Evolutionary conservation across 2,113 vertebrate genomes (phyloP).

Genomic region (Austrofundulus limnaeus): DNA sequence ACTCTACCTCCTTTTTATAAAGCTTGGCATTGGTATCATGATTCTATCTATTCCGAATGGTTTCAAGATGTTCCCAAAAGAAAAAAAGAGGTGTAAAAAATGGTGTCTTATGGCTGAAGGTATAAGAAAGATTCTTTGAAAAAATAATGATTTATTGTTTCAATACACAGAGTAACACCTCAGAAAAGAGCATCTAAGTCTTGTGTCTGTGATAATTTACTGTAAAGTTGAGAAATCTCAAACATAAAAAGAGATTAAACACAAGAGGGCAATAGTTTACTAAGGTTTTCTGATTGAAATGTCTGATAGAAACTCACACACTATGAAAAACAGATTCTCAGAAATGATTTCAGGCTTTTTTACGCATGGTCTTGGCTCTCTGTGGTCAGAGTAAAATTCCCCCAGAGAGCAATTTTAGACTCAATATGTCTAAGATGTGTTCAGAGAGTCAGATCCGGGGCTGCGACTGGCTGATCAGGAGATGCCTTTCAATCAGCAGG

Average conservation of each 20-base stretch:
- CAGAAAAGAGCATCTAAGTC: constrained; percentile 26
- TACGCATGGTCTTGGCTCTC: constrained; percentile 22
- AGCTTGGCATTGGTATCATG: constrained; percentile 57
- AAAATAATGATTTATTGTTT: constrained; percentile 53
- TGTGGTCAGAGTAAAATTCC: constrained; percentile 24
- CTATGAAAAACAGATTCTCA: constrained; percentile 48
- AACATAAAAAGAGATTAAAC: constrained; percentile 64
- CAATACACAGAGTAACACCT: constrained; percentile 53
- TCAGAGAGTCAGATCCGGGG: constrained; percentile 44
- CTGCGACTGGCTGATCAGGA: constrained; percentile 38
- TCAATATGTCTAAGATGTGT: constrained; percentile 52
- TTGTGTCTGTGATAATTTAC: constrained; percentile 41
- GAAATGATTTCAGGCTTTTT: constrained; percentile 26
- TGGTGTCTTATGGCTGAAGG: constrained; percentile 27
- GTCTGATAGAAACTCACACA: constrained; percentile 24
- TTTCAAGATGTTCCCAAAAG: constrained; percentile 64
- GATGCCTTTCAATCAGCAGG: constrained; percentile 45
- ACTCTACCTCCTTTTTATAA: constrained; percentile 29
- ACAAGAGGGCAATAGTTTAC: constrained; percentile 81
- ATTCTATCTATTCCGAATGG: constrained; percentile 58
- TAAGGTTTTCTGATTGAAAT: constrained; percentile 55
- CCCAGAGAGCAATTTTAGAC: constrained; percentile 30
- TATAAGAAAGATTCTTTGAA: constrained; percentile 40
- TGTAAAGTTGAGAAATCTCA: constrained; percentile 31
- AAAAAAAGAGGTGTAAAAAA: constrained; percentile 13